phyloP scores from a whole-genome alignment of 92 coral and sea anemone genomes.

The Blastomussa wellsi region DNA sequence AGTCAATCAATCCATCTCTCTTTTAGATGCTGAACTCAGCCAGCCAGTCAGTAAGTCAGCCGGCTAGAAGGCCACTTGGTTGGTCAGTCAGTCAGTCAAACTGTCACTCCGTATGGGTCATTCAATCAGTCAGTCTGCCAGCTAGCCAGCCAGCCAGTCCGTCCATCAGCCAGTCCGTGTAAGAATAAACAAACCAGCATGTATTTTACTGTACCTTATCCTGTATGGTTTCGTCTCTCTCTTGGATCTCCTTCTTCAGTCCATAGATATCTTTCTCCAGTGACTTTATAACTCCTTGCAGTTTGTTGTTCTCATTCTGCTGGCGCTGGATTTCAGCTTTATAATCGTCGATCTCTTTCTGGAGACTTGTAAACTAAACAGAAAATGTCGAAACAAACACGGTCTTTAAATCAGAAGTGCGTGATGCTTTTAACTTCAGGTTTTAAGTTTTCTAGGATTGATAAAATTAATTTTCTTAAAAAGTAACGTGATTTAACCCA shows the following conservation, averaged over 20 bases:
- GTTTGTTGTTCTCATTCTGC: constrained; percentile 94
- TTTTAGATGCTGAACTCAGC: background rate
- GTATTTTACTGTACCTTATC: constrained; percentile 71
- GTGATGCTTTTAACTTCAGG: background rate
- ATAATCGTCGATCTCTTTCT: constrained; percentile 96
- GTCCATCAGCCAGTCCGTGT: background rate
- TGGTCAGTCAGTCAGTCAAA: background rate
- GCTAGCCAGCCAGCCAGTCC: background rate
- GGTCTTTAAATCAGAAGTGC: background rate
- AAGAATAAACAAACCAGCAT: background rate
- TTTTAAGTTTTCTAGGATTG: background rate
- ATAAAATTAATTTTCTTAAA: background rate
- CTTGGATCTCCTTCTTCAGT: constrained; percentile 98
- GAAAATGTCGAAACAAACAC: background rate
- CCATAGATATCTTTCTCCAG: constrained; percentile 99
- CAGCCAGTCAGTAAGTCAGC: background rate
- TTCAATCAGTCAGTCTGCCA: background rate
- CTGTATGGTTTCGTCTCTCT: constrained; percentile 98
- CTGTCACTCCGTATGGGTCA: background rate
- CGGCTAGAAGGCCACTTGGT: background rate
- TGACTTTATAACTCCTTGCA: constrained; percentile 98
- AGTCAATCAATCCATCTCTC: background rate
- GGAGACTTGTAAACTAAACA: constrained; percentile 93
- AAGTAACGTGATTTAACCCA: background rate
- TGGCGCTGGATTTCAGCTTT: constrained; percentile 95